These are phyloP conservation scores for Mellivora capensis DNA, from an alignment of 2,113 vertebrate species.

Conservation along the genomic window DNA sequence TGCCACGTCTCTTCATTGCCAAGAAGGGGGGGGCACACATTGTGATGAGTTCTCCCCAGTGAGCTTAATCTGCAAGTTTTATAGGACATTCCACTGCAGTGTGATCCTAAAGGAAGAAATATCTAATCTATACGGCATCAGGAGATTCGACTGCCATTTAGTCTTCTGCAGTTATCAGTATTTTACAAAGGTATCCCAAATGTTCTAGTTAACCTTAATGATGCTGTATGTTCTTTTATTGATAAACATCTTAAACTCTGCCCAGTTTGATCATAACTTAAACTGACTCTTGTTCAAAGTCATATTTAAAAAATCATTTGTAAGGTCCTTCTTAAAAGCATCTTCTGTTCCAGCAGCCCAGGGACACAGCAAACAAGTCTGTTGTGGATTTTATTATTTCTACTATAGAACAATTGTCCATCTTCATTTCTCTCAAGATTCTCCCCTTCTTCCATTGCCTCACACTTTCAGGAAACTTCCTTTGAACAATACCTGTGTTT, in stretches of 20 bases:
- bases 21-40: neutral
- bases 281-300: neutral
- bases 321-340: neutral
- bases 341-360: neutral
- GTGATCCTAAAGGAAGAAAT: neutral
- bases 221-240: neutral
- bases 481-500: neutral
- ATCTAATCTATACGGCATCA: neutral
- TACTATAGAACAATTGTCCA: neutral
- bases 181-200: neutral
- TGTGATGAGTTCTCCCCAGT: conserved; percentile 1
- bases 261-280: neutral
- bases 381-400: neutral
- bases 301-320: neutral
- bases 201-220: neutral
- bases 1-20: conserved; percentile 18
- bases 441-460: rapidly evolving
- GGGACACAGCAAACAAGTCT: neutral
- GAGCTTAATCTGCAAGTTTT: conserved; percentile 39
- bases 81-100: neutral
- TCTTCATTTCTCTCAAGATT: neutral
- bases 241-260: neutral
- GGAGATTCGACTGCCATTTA: too few relatives aligned
- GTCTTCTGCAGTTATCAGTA: neutral
- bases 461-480: neutral